Conservation (phyloP, 2,797 vertebrate species). For the Molothrus ater region DNA sequence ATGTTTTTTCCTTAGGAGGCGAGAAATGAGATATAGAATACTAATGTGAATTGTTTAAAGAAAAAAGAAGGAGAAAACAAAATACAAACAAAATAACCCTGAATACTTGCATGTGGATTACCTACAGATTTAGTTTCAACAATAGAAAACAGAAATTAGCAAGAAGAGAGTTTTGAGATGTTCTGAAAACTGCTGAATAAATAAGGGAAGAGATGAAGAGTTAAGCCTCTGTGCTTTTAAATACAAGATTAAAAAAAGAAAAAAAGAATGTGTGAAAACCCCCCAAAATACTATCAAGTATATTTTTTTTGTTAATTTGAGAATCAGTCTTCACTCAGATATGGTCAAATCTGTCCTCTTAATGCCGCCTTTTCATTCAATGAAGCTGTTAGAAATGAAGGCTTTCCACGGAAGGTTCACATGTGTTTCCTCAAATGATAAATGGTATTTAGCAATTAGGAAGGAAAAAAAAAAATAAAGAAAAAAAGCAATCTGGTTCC, state of each 20-base stretch:
- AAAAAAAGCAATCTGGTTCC: rapidly evolving
- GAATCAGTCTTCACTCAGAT: background rate
- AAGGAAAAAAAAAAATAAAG: background rate
- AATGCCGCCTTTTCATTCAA: background rate
- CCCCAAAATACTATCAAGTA: rapidly evolving
- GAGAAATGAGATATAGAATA: constrained; percentile 66
- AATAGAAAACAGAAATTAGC: background rate
- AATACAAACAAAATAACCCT: background rate
- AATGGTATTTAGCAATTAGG: background rate
- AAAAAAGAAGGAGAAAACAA: background rate
- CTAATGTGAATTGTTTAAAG: constrained; percentile 52
- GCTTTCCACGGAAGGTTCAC: background rate
- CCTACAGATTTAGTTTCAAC: background rate
- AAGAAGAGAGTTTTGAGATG: background rate
- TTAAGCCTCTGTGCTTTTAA: background rate
- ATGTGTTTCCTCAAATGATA: background rate
- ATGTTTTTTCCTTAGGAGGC: constrained; percentile 71
- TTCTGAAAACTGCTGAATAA: background rate
- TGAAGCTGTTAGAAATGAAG: background rate
- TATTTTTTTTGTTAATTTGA: background rate
- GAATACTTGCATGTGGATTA: background rate
- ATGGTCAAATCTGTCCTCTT: background rate
- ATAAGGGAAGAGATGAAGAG: background rate
- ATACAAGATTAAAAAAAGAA: background rate
- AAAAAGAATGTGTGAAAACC: rapidly evolving